These are phyloP conservation scores for Zonitis immaculata DNA, from an alignment of 2,888 invertebrate genomes.

Conservation along the genomic window DNA sequence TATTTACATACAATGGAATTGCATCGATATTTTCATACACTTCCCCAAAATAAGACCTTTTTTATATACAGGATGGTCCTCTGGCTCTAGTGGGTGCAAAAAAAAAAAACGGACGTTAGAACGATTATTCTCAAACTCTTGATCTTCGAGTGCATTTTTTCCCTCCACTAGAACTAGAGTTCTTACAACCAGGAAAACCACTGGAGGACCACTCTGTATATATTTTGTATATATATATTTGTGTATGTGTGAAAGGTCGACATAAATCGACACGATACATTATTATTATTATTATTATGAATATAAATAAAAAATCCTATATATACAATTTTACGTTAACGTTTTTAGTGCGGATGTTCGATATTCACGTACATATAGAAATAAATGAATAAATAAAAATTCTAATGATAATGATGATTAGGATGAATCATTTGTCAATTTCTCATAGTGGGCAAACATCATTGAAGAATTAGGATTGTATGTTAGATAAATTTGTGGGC, in stretches of 20 bases:
- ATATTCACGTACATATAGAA: too few relatives aligned
- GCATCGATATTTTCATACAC: slow-evolving; percentile 40
- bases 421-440: neutral
- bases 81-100: too few relatives aligned
- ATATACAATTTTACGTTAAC: neutral
- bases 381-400: too few relatives aligned
- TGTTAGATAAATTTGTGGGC: too few relatives aligned
- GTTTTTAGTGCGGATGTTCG: neutral
- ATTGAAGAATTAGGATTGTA: neutral
- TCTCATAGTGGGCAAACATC: neutral
- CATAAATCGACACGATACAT: neutral
- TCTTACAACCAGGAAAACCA: too few relatives aligned
- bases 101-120: too few relatives aligned
- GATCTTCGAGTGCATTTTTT: too few relatives aligned
- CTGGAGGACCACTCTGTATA: too few relatives aligned
- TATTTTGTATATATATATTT: too few relatives aligned
- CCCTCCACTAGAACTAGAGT: too few relatives aligned
- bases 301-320: neutral
- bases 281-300: neutral
- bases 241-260: neutral
- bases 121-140: too few relatives aligned
- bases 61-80: too few relatives aligned
- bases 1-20: slow-evolving; percentile 42
- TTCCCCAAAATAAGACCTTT: slow-evolving; percentile 34
- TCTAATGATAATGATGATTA: neutral